A percentile compares a stretch with the other conserved stretches of the same genome.
Conservation (phyloP, 2,888 invertebrate species). For the Brachynemurus nebulosus region DNA sequence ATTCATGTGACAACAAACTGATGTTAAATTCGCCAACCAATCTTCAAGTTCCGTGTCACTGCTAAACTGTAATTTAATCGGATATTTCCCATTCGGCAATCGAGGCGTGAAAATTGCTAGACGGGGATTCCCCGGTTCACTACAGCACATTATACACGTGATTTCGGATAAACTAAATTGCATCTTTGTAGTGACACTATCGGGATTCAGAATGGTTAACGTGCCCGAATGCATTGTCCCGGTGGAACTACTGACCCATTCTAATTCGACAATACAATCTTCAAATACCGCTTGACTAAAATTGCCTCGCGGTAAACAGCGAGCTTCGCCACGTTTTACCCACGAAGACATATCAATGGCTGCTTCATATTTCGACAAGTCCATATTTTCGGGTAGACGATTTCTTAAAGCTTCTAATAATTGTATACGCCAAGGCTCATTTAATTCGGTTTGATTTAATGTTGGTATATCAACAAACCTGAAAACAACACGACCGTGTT, state of each 20-base stretch:
- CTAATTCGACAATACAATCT: constrained; percentile 66
- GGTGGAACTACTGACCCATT: constrained; percentile 55
- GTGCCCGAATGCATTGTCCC: constrained; percentile 57
- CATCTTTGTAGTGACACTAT: constrained; percentile 59
- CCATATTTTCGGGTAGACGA: constrained; percentile 32
- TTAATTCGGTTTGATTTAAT: constrained; percentile 44
- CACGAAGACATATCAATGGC: constrained; percentile 77
- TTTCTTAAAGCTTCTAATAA: constrained; percentile 54
- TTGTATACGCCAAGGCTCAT: constrained; percentile 60
- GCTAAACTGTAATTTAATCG: constrained; percentile 61
- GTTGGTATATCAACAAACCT: constrained; percentile 48
- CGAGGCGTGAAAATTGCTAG: constrained; percentile 60
- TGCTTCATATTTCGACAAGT: constrained; percentile 45
- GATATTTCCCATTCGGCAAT: constrained; percentile 33
- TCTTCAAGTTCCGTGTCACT: constrained; percentile 80
- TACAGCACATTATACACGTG: constrained; percentile 59
- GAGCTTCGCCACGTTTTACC: constrained; percentile 70
- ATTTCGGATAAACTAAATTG: constrained; percentile 65
- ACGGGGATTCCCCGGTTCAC: constrained; percentile 66
- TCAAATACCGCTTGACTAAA: constrained; percentile 37
- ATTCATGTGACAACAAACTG: constrained; percentile 62
- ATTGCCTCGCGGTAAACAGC: constrained; percentile 37
- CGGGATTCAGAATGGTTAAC: constrained; percentile 60
- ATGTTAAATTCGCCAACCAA: constrained; percentile 71
- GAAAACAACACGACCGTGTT: constrained; percentile 3